phyloP scores from a whole-genome alignment of 2,888 invertebrate genomes.

The Rhynchonema sp. region DNA sequence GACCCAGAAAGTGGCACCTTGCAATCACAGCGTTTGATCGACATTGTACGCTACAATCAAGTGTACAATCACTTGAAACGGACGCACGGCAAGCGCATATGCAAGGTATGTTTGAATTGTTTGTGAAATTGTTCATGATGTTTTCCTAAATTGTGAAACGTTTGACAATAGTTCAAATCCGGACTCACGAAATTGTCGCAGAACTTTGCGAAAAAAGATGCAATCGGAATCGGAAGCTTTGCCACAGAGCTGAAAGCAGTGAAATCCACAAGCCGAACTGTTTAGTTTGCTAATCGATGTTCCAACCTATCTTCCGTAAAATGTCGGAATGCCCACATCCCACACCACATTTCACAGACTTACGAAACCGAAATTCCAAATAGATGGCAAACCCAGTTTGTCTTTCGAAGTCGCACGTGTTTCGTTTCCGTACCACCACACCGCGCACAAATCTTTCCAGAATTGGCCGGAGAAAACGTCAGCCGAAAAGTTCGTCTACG shows the following conservation, averaged over 20 bases:
- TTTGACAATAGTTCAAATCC: too few relatives aligned
- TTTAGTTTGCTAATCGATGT: too few relatives aligned
- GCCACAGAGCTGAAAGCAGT: neutral
- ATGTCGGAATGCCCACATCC: neutral
- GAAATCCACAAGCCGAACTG: too few relatives aligned
- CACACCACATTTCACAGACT: neutral
- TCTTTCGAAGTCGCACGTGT: too few relatives aligned
- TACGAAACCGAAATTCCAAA: neutral
- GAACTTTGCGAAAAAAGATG: too few relatives aligned
- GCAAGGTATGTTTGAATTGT: neutral
- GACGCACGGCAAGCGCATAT: neutral
- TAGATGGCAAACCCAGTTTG: too few relatives aligned
- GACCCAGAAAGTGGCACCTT: too few relatives aligned
- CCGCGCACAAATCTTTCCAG: slow-evolving; percentile 31
- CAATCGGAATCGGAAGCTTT: too few relatives aligned
- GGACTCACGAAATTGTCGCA: too few relatives aligned
- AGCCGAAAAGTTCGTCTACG: slow-evolving; percentile 75
- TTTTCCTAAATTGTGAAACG: neutral
- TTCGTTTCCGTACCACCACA: too few relatives aligned
- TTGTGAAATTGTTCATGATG: neutral
- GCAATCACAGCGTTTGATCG: too few relatives aligned
- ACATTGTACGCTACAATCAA: too few relatives aligned
- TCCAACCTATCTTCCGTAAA: neutral
- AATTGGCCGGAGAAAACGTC: slow-evolving; percentile 78
- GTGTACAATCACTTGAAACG: neutral